Conservation (phyloP, 1,140 invertebrate genomes). For the Lasioglossum baleicum region DNA sequence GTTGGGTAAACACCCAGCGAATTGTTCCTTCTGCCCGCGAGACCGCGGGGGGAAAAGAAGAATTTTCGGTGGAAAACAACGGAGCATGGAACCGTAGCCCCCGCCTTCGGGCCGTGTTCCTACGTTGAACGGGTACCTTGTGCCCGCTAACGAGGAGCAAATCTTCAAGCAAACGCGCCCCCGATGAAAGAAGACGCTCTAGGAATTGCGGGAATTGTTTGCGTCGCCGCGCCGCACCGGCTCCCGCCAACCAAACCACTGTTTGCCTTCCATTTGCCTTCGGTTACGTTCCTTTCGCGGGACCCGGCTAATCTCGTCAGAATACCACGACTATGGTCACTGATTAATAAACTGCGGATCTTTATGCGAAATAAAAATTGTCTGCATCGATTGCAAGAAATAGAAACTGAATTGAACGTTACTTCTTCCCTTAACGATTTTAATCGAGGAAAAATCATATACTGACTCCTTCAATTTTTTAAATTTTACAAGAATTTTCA, state of each 20-base stretch:
- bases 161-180: slow-evolving; percentile 68
- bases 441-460: too few relatives aligned
- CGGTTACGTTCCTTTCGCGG: background rate
- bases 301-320: background rate
- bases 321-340: background rate
- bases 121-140: slow-evolving; percentile 29
- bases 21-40: slow-evolving; percentile 54
- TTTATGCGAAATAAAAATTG: too few relatives aligned
- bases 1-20: slow-evolving; percentile 44
- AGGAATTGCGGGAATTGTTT: slow-evolving; percentile 33
- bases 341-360: too few relatives aligned
- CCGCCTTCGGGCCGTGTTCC: slow-evolving; percentile 27
- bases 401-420: too few relatives aligned
- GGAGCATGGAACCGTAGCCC: slow-evolving; percentile 11
- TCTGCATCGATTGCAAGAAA: too few relatives aligned
- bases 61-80: slow-evolving; percentile 3
- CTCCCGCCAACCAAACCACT: background rate
- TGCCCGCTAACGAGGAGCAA: slow-evolving; percentile 68
- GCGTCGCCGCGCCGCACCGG: slow-evolving; percentile 18
- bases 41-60: background rate
- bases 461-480: too few relatives aligned
- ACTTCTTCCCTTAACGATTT: too few relatives aligned
- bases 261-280: slow-evolving; percentile 29
- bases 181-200: slow-evolving; percentile 10
- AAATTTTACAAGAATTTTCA: too few relatives aligned